Percentiles rank a stretch among this genome's conserved stretches.
Evolutionary conservation across 2,888 invertebrate genomes (phyloP).

Genomic region (Craniophora ligustri): DNA sequence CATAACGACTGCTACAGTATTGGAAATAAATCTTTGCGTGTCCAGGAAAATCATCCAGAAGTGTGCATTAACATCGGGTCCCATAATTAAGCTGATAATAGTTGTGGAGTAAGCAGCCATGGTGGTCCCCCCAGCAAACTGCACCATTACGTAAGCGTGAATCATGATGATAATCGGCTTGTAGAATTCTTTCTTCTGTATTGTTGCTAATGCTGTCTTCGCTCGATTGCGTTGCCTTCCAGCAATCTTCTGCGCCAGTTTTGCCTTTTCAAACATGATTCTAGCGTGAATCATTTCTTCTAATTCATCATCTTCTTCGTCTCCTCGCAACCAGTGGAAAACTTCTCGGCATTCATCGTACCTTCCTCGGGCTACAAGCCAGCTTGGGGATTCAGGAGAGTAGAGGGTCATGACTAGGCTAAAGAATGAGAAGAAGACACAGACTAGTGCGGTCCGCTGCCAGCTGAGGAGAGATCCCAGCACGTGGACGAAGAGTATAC

Average conservation of each 20-base stretch:
- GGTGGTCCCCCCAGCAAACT: slow-evolving; percentile 91
- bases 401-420: slow-evolving; percentile 76
- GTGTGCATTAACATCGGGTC: slow-evolving; percentile 88
- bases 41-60: slow-evolving; percentile 91
- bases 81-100: slow-evolving; percentile 87
- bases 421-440: slow-evolving; percentile 77
- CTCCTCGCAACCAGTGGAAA: slow-evolving; percentile 88
- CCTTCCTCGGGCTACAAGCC: slow-evolving; percentile 86
- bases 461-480: slow-evolving; percentile 88
- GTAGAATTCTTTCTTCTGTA: slow-evolving; percentile 82
- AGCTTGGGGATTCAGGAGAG: slow-evolving; percentile 90
- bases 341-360: slow-evolving; percentile 84
- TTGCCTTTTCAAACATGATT: slow-evolving; percentile 61
- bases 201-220: slow-evolving; percentile 52
- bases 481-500: slow-evolving; percentile 89
- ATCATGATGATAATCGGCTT: slow-evolving; percentile 89
- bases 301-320: slow-evolving; percentile 73
- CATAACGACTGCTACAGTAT: slow-evolving; percentile 88
- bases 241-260: slow-evolving; percentile 45
- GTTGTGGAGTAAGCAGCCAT: slow-evolving; percentile 90
- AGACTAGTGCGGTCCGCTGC: slow-evolving; percentile 84
- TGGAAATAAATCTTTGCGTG: slow-evolving; percentile 87
- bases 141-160: slow-evolving; percentile 89
- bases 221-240: slow-evolving; percentile 44
- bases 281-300: slow-evolving; percentile 72